Evolutionary conservation across 2,797 vertebrate genomes (phyloP), one percentile per base, ranked within the genome.

Genomic region (Ispidina picta): DNA sequence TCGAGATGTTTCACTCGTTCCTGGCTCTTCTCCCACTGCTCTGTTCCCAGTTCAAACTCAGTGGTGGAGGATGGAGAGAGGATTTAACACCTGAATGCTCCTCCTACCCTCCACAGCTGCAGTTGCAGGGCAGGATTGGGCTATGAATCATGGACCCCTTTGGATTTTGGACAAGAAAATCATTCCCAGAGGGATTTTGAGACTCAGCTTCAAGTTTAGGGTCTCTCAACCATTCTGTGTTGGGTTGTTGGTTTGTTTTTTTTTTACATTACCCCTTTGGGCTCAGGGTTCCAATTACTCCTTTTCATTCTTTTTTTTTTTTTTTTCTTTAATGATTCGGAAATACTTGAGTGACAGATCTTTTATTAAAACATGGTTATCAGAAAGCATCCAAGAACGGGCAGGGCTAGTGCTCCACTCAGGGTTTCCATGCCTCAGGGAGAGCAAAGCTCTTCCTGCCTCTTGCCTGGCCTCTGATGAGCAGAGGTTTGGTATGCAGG

Each of bases 351-450:
- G 82, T 96, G 96, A 95, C 95, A 93, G 71, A 86, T 92, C 86
- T 88, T 88, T 95, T 94, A 95, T 94, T 96, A 95, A 96, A 94
- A 90, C 74, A 52, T 54, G 23, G 35, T 92, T 93, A 86, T 89
- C 92, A 91, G 83, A 64, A 81, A 84, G 65, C 87, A 92, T 88
- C 84, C 92, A 64, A 72, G 79, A 86, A 69, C 0, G 1, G 91
- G 89, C 78, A 95, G 72, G 75, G 60, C 49, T 41, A 66, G 54
- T 1, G 6, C 48, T 76, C 54, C 62, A 48, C 86, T 96, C 95
- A 96, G 58, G 81, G 54, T 95, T 97, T 96, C 96, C 94, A 94
- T 90, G 96, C 96, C 96, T 86, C 81, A 69, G 95, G 96, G 86
- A 77, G 70, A 84, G 72, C 9, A 1, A n/a, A 70, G 86, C n/a